A percentile compares a stretch with the other conserved stretches of the same genome.
These are phyloP conservation scores for Drosophila kuntzei DNA, from an alignment of 2,888 invertebrate genomes.

Conservation along the genomic window DNA sequence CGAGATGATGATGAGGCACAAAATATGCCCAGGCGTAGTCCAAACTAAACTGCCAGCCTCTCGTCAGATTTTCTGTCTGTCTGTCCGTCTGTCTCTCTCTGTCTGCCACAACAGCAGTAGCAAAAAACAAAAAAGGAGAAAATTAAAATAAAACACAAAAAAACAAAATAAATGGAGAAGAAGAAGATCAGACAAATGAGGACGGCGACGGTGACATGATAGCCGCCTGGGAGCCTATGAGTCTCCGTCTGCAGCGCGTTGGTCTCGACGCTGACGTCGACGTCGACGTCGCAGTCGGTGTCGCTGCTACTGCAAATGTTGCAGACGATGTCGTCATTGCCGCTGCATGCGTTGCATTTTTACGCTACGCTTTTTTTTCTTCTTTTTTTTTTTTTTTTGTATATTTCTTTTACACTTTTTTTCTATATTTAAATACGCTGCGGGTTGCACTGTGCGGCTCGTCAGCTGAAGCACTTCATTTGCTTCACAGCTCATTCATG, in stretches of 20 bases:
- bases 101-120: slow-evolving; percentile 35
- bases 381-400: slow-evolving; percentile 15
- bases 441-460: slow-evolving; percentile 63
- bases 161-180: slow-evolving; percentile 38
- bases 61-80: slow-evolving; percentile 20
- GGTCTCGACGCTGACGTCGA: slow-evolving; percentile 23
- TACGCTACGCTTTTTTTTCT: slow-evolving; percentile 54
- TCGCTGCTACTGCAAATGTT: slow-evolving; percentile 36
- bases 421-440: slow-evolving; percentile 80
- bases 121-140: slow-evolving; percentile 31
- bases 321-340: slow-evolving; percentile 57
- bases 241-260: slow-evolving; percentile 44
- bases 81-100: slow-evolving; percentile 32
- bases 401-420: slow-evolving; percentile 23
- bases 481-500: slow-evolving; percentile 83
- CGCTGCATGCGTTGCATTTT: slow-evolving; percentile 71
- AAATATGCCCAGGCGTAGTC: slow-evolving; percentile 67
- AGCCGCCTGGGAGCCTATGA: slow-evolving; percentile 57
- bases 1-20: slow-evolving; percentile 66
- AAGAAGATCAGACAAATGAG: slow-evolving; percentile 71
- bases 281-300: slow-evolving; percentile 18
- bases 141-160: slow-evolving; percentile 50
- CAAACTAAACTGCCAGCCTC: slow-evolving; percentile 66
- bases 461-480: slow-evolving; percentile 79
- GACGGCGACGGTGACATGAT: slow-evolving; percentile 79